Evolutionary conservation across 2,797 vertebrate genomes (phyloP).

Genomic region (Gymnothorax reevesii): DNA sequence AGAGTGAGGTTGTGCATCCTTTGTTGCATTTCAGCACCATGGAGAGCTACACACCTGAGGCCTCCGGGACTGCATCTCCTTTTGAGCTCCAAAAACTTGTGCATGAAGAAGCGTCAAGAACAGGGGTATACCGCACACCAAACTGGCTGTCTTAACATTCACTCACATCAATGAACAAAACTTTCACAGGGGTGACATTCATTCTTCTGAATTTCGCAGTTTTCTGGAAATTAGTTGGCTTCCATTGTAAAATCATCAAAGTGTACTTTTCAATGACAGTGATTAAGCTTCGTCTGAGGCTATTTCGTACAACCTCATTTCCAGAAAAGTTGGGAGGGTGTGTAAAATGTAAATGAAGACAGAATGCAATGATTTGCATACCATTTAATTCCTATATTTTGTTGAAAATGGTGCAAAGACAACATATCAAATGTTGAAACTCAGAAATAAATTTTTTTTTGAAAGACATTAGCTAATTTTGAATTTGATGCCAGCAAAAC

Average conservation of each 20-base stretch:
- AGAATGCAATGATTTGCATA: too few species aligned
- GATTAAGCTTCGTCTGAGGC: too few species aligned
- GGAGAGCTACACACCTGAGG: conserved; percentile 33
- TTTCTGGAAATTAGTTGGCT: not conserved
- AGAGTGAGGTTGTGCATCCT: not conserved
- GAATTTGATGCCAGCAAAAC: too few species aligned
- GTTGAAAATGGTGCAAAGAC: too few species aligned
- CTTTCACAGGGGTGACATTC: not conserved
- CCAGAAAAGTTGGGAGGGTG: too few species aligned
- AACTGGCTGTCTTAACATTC: not conserved
- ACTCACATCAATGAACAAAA: not conserved
- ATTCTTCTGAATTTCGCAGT: not conserved
- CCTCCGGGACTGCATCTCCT: not conserved
- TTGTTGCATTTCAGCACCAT: conserved; percentile 33
- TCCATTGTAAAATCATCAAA: not conserved
- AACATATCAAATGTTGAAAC: too few species aligned
- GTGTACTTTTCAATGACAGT: not conserved
- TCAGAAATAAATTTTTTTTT: too few species aligned
- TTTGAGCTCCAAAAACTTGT: not conserved
- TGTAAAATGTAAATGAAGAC: too few species aligned
- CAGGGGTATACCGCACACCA: not conserved
- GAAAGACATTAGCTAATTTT: too few species aligned
- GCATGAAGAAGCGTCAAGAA: not conserved
- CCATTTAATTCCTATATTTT: too few species aligned
- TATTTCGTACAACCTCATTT: too few species aligned